phyloP scores from a whole-genome alignment of 23 tunicate genomes.

The Oikopleura dioica region DNA sequence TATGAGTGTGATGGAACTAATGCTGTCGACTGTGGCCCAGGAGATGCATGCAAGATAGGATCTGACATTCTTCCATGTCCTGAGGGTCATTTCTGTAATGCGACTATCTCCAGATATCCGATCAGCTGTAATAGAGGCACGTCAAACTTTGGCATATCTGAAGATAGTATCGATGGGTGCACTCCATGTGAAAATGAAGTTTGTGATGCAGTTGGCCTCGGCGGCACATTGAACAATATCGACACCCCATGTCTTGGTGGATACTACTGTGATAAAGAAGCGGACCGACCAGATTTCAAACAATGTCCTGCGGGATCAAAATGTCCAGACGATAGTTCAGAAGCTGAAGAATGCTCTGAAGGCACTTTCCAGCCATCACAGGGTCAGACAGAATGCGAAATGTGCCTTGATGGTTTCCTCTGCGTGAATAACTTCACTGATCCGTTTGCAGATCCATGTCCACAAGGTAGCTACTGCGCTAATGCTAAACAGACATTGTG shows the following conservation, averaged over 20 bases:
- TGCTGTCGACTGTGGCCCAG: slow-evolving; percentile 29
- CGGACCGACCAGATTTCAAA: not conserved
- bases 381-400: not conserved
- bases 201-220: slow-evolving; percentile 7
- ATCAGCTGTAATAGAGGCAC: slow-evolving; percentile 4
- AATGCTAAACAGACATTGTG: not conserved
- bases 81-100: not conserved
- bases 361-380: not conserved
- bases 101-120: not conserved
- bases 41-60: slow-evolving; percentile 13
- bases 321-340: not conserved
- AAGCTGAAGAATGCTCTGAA: not conserved
- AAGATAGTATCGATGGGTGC: not conserved
- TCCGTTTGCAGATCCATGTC: slow-evolving; percentile 1
- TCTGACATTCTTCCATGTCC: not conserved
- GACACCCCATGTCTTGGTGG: not conserved
- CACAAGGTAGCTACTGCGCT: not conserved
- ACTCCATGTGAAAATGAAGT: not conserved
- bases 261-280: not conserved
- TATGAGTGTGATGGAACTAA: slow-evolving; percentile 38
- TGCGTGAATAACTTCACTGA: not conserved
- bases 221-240: not conserved
- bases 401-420: not conserved
- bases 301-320: not conserved
- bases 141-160: not conserved